phyloP scores from a whole-genome alignment of 2,797 vertebrate genomes.

The Bryconaethiops microstoma region DNA sequence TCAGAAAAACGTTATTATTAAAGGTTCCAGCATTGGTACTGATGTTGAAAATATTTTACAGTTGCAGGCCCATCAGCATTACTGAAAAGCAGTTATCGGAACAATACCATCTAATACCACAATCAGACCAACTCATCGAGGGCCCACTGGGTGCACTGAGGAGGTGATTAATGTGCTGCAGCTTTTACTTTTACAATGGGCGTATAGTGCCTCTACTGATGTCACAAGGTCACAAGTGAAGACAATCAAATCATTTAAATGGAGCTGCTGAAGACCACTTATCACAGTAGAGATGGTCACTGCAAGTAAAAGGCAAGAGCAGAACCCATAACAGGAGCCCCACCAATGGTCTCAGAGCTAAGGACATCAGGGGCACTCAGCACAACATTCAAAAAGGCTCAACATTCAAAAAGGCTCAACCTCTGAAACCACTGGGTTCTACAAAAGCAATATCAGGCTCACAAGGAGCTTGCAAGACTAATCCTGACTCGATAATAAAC shows the following conservation, averaged over 20 bases:
- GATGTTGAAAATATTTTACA: too few species aligned
- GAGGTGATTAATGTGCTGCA: background rate
- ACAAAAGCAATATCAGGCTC: conserved; percentile 13
- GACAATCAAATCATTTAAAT: conserved; percentile 22
- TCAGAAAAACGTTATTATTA: too few species aligned
- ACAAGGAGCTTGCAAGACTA: background rate
- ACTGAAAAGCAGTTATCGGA: background rate
- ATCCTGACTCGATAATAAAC: conserved; percentile 32
- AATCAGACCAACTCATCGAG: background rate
- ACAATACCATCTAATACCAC: background rate
- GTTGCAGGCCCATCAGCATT: too few species aligned
- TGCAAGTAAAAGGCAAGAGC: conserved; percentile 20
- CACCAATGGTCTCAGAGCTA: conserved; percentile 7
- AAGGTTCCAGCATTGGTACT: too few species aligned
- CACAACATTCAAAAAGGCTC: conserved; percentile 1
- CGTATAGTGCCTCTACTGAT: background rate
- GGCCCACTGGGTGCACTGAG: background rate
- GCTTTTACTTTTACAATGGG: background rate
- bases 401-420: background rate
- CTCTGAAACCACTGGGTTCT: background rate
- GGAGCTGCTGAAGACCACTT: conserved; percentile 15
- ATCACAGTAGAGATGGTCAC: background rate
- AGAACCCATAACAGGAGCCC: conserved; percentile 20
- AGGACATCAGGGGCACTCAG: conserved; percentile 22
- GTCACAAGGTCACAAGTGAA: background rate